These are phyloP conservation scores for Cisticola juncidis DNA, from an alignment of 2,113 vertebrate genomes.

Conservation along the genomic window DNA sequence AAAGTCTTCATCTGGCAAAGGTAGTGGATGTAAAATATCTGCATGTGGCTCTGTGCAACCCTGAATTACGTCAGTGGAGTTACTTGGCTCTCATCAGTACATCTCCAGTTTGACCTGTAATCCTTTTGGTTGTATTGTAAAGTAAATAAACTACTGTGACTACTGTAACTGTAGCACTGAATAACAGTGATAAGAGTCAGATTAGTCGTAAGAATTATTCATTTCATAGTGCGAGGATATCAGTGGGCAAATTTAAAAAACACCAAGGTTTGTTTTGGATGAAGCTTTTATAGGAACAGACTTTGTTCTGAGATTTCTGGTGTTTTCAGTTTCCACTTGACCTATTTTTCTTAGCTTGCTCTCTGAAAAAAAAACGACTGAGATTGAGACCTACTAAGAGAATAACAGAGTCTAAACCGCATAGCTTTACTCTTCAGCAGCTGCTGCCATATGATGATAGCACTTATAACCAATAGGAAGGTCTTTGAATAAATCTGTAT, in stretches of 20 bases:
- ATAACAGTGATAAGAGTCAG: neutral
- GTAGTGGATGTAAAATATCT: neutral
- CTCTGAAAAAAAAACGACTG: neutral
- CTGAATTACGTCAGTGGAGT: neutral
- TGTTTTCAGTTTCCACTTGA: slow-evolving; percentile 13
- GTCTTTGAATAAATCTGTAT: neutral
- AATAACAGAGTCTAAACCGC: neutral
- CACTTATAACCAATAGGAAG: neutral
- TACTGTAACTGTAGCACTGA: neutral
- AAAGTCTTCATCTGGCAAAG: neutral
- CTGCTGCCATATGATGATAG: neutral
- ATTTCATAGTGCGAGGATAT: neutral
- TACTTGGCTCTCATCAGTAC: neutral
- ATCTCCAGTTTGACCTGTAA: neutral
- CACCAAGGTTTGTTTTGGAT: neutral
- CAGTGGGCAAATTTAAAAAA: neutral
- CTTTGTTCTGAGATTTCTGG: neutral
- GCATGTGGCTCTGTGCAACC: neutral
- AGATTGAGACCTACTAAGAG: neutral
- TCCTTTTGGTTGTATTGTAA: neutral
- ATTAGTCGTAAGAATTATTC: neutral
- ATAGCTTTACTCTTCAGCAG: neutral
- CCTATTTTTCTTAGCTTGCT: neutral
- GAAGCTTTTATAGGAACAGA: neutral
- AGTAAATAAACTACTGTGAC: neutral